These are phyloP conservation scores for Trichomalopsis sarcophagae DNA, from an alignment of 1,140 invertebrate species.

Conservation along the genomic window DNA sequence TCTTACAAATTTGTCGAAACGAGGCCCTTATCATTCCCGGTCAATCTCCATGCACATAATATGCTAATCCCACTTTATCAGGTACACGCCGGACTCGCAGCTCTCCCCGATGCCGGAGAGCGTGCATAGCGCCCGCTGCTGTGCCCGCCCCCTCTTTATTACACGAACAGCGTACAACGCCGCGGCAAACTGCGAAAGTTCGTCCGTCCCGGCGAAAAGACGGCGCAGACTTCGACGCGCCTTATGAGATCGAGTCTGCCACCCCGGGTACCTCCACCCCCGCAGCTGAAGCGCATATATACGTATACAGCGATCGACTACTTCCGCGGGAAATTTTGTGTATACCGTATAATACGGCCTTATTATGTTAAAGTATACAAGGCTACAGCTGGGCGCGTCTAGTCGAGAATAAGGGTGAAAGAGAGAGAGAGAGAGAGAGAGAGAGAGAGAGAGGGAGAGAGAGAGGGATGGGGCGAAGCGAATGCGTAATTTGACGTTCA, in stretches of 20 bases:
- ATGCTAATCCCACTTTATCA: constrained; percentile 49
- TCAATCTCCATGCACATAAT: constrained; percentile 47
- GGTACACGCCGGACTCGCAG: neutral
- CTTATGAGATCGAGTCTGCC: constrained; percentile 12
- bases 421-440: neutral
- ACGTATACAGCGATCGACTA: constrained; percentile 11
- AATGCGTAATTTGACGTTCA: constrained; percentile 67
- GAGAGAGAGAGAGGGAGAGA: too few relatives aligned
- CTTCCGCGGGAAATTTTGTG: constrained; percentile 65
- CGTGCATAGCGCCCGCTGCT: neutral
- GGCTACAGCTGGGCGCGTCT: constrained; percentile 30
- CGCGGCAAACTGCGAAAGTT: constrained; percentile 33
- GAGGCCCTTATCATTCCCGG: constrained; percentile 39
- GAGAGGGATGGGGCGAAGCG: neutral
- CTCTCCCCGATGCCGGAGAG: too few relatives aligned
- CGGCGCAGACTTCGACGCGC: constrained; percentile 20
- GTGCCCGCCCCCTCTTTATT: constrained; percentile 9
- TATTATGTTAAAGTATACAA: constrained; percentile 73
- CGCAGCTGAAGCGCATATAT: neutral
- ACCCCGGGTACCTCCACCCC: neutral
- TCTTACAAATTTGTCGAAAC: constrained; percentile 29
- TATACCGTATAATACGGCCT: constrained; percentile 69
- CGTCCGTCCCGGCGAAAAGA: constrained; percentile 9
- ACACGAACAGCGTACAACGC: neutral
- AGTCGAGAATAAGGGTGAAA: neutral